A percentile compares a stretch with the other conserved stretches of the same genome.
These are phyloP conservation scores for Muscicapa adusta DNA, from an alignment of 2,113 vertebrate genomes.

Conservation along the genomic window DNA sequence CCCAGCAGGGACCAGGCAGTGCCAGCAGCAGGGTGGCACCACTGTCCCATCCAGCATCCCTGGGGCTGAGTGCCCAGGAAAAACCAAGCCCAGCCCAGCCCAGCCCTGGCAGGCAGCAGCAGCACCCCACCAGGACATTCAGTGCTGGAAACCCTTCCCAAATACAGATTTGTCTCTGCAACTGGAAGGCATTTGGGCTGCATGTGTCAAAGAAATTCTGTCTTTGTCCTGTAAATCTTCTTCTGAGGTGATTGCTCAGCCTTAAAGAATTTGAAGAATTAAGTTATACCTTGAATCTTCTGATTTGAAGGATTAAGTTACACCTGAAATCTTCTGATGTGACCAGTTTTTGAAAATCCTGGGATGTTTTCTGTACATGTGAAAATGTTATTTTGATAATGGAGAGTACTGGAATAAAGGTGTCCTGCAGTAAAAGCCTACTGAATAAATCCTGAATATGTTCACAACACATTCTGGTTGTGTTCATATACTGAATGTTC, in stretches of 20 bases:
- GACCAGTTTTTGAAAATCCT: background rate
- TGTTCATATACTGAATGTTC: background rate
- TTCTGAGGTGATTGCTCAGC: background rate
- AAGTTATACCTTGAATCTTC: background rate
- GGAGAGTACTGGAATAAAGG: background rate
- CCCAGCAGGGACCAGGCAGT: background rate
- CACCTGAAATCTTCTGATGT: background rate
- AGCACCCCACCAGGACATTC: background rate
- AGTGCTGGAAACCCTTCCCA: background rate
- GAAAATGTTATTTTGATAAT: background rate
- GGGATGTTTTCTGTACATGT: background rate
- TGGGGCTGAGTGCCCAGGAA: background rate
- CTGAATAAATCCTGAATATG: background rate
- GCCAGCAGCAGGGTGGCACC: background rate
- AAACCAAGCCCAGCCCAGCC: background rate
- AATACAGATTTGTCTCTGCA: background rate
- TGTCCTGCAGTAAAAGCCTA: background rate
- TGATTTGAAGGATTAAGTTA: background rate
- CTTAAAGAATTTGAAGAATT: background rate
- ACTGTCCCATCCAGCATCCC: background rate
- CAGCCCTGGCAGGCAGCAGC: background rate
- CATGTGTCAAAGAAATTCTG: background rate
- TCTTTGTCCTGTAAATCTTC: background rate
- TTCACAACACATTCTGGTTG: background rate
- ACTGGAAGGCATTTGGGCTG: background rate